Evolutionary conservation across 2,797 vertebrate genomes (phyloP), one percentile per base, ranked within the genome.

Genomic region (Xenops minutus): DNA sequence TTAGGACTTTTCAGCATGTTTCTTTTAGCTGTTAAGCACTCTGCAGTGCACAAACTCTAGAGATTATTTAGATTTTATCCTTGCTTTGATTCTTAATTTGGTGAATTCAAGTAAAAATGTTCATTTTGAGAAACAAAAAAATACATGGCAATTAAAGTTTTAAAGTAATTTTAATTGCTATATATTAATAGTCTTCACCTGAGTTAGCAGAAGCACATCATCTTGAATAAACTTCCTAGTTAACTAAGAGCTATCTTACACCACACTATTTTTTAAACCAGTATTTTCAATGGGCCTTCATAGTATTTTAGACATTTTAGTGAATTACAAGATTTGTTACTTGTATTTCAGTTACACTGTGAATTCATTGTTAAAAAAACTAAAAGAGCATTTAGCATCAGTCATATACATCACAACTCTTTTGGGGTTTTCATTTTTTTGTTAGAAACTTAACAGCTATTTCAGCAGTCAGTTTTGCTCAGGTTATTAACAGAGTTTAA

Each of bases 401-500:
- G 36, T 44, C 48, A 76, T 46, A 79, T 48, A 48, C 52, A 81
- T 29, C 74, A 76, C 62, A 85, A 71, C 6, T 32, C 21, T 7
- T 32, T 58, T 7, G 2, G 0, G 2, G 0, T 10, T 37, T 30
- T 8, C 9, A 9, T 52, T 66, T 83, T 83, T 84, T 92, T 61
- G 63, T 44, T 88, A 71, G 56, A 92, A 93, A 92, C 34, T 75
- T 84, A 77, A 92, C 55, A 91, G 63, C 46, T 88, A 10, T 82
- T 91, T 76, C 69, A 92, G 92, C 37, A 69, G 39, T 54, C 1
- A 74, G 49, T 88, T 89, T 94, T 94, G 52, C 55, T 76, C 30
- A 43, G n/a, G 19, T 87, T 80, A 88, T 92, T 93, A 94, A 82
- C 17, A 78, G 46, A 76, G 34, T 43, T 79, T 74, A 91, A 90